Evolutionary conservation across 1,140 invertebrate species (phyloP).

Genomic region (Drosophila murphyi): DNA sequence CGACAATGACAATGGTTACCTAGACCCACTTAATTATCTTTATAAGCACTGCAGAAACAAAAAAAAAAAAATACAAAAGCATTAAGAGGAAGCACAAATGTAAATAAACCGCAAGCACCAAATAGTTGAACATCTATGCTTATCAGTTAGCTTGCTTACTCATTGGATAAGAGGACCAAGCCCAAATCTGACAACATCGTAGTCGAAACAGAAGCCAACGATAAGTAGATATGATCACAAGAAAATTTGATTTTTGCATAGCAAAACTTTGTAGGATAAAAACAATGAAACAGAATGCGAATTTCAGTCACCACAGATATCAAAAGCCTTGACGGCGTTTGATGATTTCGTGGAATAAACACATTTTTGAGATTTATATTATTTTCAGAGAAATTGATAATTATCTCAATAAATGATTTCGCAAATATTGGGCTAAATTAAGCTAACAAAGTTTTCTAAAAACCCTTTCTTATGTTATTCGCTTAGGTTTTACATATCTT

Average conservation of each 20-base stretch:
- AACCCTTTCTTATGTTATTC: no score
- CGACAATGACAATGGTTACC: slow-evolving; percentile 44
- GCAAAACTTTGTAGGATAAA: no score
- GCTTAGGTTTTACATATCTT: no score
- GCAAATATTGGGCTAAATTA: no score
- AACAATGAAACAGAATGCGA: no score
- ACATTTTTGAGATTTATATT: no score
- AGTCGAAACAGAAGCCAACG: background rate
- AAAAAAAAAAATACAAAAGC: slow-evolving; percentile 13
- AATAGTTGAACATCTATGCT: slow-evolving; percentile 48
- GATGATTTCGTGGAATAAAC: no score
- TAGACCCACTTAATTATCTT: slow-evolving; percentile 74
- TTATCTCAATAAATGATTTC: no score
- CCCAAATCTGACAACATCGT: slow-evolving; percentile 4
- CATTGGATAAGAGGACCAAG: slow-evolving; percentile 43
- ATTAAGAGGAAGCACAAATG: slow-evolving; percentile 44
- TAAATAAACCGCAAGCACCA: slow-evolving; percentile 47
- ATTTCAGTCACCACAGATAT: no score
- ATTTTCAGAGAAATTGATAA: no score
- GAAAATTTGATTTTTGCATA: background rate
- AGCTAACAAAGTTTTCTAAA: no score
- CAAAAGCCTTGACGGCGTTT: no score
- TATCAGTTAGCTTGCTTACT: slow-evolving; percentile 35
- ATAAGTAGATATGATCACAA: background rate
- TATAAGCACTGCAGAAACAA: slow-evolving; percentile 40